A percentile compares a stretch with the other conserved stretches of the same genome.
phyloP scores from a whole-genome alignment of 1,140 invertebrate species.

The Diplogasteroides magnus region DNA sequence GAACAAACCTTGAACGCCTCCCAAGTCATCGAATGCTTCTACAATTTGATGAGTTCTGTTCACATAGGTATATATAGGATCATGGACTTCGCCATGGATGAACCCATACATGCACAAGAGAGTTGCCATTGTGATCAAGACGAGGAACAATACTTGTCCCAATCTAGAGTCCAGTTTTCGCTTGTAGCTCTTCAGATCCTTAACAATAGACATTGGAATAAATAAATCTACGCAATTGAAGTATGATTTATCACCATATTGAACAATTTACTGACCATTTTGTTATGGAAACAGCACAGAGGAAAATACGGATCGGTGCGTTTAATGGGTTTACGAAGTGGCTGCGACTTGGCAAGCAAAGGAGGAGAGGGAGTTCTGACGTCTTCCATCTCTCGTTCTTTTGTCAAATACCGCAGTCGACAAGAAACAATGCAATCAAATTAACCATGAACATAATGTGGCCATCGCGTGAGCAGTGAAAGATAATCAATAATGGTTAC shows the following conservation, averaged over 20 bases:
- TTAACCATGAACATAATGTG: no score
- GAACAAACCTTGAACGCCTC: background rate
- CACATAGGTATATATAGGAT: conserved; percentile 27
- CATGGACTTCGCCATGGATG: conserved; percentile 21
- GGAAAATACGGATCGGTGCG: background rate
- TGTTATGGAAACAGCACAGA: background rate
- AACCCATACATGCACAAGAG: conserved; percentile 32
- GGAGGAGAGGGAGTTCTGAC: no score
- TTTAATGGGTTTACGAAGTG: no score
- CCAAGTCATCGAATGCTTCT: background rate
- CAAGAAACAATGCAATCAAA: no score
- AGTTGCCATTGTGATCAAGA: conserved; percentile 27
- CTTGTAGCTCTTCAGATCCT: conserved; percentile 35
- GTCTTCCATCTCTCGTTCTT: no score
- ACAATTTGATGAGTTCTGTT: conserved; percentile 33
- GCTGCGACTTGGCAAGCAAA: no score
- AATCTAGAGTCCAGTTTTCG: conserved; percentile 27
- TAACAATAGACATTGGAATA: conserved; percentile 3
- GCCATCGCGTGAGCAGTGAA: background rate
- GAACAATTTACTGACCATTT: conserved; percentile 2
- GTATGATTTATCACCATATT: background rate
- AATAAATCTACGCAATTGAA: background rate
- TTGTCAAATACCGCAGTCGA: no score
- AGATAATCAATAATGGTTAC: background rate
- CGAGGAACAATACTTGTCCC: conserved; percentile 22